Base-by-base conservation (phyloP, 2,888 invertebrate genomes). In the Amitus sp. region DNA sequence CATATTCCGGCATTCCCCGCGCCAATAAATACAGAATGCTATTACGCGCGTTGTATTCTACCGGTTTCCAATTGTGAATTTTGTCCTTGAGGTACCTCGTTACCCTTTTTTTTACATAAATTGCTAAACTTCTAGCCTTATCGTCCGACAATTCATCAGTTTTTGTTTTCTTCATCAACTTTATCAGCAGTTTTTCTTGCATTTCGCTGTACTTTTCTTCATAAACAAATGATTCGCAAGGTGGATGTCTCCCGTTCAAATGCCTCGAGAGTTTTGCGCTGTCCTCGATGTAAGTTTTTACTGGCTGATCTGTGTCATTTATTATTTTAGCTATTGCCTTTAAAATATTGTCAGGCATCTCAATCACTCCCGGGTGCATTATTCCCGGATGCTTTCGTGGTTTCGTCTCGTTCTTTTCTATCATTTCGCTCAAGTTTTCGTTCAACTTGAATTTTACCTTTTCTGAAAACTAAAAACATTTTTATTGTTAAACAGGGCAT, bases 1-100 rank as follows among this genome's bases (percentile, higher is more conserved):
- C 89, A 83, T 92, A 96, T 68, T 96, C 94, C 0, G 88, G 86
- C 0, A 91, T 86, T 30, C 90, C 86, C 77, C 95, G 85, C 0
- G 84, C 85, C 63, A 92, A 80, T 49, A 95, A 84, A 83, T 96
- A 95, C 10, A 90, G 85, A 10, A 92, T 77, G 15, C 87, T 84
- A 12, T 87, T 89, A 6, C 88, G 83, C 39, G 84, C 82, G 66
- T 90, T 88, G 70, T 91, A 95, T 1, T 87, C 83, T 18, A 93
- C 85, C 12, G 91, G 87, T 42, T 87, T 86, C 94, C 95, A 95
- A 45, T 89, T 85, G 74, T 92, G 91, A 0, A 90, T 81, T 56
- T 87, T 85, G 67, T 85, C 83, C 65, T 87, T 88, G 17, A 93
- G 73, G 13, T 85, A 79, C 59, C 82, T 85, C 50, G 86, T 83